A percentile compares a stretch with the other conserved stretches of the same genome.
These are phyloP conservation scores for Momotus momota DNA, from an alignment of 2,797 vertebrate genomes.

Conservation along the genomic window DNA sequence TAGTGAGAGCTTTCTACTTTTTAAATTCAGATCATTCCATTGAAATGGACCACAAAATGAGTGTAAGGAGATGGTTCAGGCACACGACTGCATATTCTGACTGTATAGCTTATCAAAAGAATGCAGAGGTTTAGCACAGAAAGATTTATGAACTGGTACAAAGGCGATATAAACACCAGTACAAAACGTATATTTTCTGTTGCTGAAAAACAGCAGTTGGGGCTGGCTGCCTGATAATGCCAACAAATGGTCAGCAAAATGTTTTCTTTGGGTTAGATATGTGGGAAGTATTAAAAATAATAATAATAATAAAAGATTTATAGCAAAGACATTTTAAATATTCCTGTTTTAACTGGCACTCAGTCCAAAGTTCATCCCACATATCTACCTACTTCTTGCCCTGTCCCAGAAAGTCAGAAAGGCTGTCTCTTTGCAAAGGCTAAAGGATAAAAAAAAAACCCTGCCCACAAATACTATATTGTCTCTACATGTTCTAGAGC, in stretches of 20 bases:
- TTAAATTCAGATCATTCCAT: conserved; percentile 36
- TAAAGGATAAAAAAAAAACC: neutral
- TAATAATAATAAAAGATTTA: neutral
- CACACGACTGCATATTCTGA: neutral
- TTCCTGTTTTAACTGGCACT: neutral
- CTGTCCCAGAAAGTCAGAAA: neutral
- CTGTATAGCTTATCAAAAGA: neutral
- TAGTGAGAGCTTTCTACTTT: conserved; percentile 23
- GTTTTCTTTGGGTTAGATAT: neutral
- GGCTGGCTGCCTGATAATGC: neutral
- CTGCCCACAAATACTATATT: neutral
- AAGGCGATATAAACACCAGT: neutral
- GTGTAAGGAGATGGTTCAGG: neutral
- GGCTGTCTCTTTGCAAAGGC: neutral
- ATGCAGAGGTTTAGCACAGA: neutral
- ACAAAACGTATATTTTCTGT: neutral
- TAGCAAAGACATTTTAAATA: neutral
- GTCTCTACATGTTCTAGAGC: neutral
- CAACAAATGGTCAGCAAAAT: neutral
- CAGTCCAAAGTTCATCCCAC: neutral
- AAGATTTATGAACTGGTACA: neutral
- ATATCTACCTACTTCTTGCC: neutral
- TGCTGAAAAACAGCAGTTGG: neutral
- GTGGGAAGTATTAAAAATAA: neutral
- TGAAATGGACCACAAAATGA: conserved; percentile 8